phyloP scores from a whole-genome alignment of 2,113 vertebrate species.

The Pontoporia blainvillei region DNA sequence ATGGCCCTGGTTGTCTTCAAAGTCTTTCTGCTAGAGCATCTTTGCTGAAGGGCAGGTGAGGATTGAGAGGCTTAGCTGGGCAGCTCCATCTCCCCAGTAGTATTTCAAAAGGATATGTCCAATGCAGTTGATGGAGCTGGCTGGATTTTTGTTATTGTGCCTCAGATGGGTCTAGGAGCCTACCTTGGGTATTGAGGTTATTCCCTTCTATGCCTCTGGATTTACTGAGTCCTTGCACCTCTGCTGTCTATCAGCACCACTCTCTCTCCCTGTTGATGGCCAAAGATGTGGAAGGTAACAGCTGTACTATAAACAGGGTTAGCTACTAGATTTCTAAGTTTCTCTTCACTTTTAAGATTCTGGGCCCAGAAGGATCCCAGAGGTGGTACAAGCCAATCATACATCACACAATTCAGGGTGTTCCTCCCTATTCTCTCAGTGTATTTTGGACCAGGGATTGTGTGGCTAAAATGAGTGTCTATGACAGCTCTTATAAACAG shows the following conservation, averaged over 20 bases:
- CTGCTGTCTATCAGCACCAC: background rate
- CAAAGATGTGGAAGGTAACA: background rate
- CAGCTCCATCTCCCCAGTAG: background rate
- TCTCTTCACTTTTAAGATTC: background rate
- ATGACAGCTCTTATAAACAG: background rate
- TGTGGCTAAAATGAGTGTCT: background rate
- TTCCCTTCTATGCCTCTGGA: background rate
- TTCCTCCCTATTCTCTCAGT: background rate
- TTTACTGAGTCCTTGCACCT: background rate
- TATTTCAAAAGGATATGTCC: background rate
- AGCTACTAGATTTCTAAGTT: background rate
- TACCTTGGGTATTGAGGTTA: background rate
- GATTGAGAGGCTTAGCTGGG: constrained; percentile 32
- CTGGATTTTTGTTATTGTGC: background rate
- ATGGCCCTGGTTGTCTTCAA: constrained; percentile 52
- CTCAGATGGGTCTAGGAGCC: background rate
- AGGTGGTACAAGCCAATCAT: background rate
- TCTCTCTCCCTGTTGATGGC: background rate
- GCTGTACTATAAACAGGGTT: background rate
- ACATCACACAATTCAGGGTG: background rate
- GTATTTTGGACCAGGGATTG: background rate
- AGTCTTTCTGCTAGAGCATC: constrained; percentile 49
- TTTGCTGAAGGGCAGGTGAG: constrained; percentile 9
- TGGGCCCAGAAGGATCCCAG: background rate
- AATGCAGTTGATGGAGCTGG: background rate